Base-by-base conservation (phyloP, 2,888 invertebrate species). In the Lochmaea capreae region DNA sequence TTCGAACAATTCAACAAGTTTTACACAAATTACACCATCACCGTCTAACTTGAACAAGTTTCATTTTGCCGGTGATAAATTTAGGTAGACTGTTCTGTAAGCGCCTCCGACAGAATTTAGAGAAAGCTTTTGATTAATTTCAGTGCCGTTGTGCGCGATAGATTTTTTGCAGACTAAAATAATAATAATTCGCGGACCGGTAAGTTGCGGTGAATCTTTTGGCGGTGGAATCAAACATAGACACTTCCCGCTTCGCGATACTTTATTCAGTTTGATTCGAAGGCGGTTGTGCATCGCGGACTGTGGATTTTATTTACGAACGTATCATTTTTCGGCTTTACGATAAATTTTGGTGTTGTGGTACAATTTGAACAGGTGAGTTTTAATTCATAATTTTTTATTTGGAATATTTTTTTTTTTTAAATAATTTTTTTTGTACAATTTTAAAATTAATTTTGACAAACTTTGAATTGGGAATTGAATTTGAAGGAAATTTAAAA, bases 111-210 rank as follows among this genome's bases (percentile, higher is more conserved):
- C 59, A 61, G n/a, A 57, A 57, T 22, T 57, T 57, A 4, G 54
- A 18, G 9, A 16, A 16, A 18, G 18, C n/a, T 14, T 16, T 16
- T 54, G 52, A 52, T 54, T 54, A 16, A 54, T 18, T n/a, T 18
- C 16, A 54, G 52, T 54, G 52, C 52, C 52, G 52, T 54, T 54
- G 18, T 16, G 59, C 59, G 52, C 52, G 52, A 54, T 18, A 18
- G 11, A 42, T 43, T 63, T 43, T 63, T 63, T 63, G 43, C 43
- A 14, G 43, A 26, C 12, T 63, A 9, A 43, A 43, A 63, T 63
- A 39, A 63, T 63, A 43, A 63, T 63, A 39, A 63, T 63, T 63
- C 12, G 62, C 62, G 62, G 62, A 43, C 43, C 62, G 42, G 43
- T 12, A 63, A 63, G 18, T 63, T 63, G 43, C 62, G 62, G 62